Percentiles rank a stretch among this genome's conserved stretches.
Conservation (phyloP, 2,113 vertebrate species). For the Eolophus roseicapilla region DNA sequence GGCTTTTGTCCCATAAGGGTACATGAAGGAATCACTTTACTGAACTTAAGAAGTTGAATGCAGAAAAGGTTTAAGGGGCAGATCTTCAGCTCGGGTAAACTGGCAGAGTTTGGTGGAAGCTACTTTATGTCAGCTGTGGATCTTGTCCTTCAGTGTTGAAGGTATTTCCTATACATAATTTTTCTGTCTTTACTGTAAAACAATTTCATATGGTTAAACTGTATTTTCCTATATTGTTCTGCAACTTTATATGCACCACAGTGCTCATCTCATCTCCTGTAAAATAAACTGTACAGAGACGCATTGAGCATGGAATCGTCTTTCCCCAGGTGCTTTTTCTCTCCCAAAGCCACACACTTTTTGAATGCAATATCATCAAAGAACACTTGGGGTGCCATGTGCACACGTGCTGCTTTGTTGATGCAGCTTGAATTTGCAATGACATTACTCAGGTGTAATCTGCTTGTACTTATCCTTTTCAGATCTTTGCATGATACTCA, state of each 20-base stretch:
- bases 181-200: slow-evolving; percentile 70
- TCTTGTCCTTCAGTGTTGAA: slow-evolving; percentile 67
- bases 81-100: slow-evolving; percentile 49
- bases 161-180: slow-evolving; percentile 64
- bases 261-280: slow-evolving; percentile 70
- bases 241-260: slow-evolving; percentile 64
- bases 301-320: slow-evolving; percentile 29
- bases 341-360: background rate
- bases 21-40: slow-evolving; percentile 65
- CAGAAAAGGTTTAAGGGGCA: slow-evolving; percentile 55
- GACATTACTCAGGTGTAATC: background rate
- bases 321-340: background rate
- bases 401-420: background rate
- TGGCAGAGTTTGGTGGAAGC: slow-evolving; percentile 41
- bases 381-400: background rate
- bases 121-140: slow-evolving; percentile 50
- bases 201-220: slow-evolving; percentile 70
- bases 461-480: background rate
- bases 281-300: slow-evolving; percentile 76
- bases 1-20: slow-evolving; percentile 26
- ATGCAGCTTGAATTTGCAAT: background rate
- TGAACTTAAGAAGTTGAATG: slow-evolving; percentile 67
- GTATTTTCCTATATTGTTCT: slow-evolving; percentile 57
- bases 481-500: background rate
- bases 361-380: background rate